These are phyloP conservation scores for Papilio polytes DNA, from an alignment of 1,140 invertebrate genomes.

Conservation along the genomic window DNA sequence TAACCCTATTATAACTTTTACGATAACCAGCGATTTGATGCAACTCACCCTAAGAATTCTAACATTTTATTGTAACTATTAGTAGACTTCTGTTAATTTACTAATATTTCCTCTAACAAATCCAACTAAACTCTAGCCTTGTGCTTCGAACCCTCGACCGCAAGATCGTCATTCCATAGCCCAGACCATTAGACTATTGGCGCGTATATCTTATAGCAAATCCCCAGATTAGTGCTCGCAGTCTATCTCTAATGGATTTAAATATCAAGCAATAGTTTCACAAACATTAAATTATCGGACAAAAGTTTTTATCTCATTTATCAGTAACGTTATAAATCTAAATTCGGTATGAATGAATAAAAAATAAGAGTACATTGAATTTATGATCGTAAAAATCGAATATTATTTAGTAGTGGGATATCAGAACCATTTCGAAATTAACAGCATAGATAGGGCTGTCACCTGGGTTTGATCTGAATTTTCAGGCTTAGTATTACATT, in stretches of 20 bases:
- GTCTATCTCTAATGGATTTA: not conserved
- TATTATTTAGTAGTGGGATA: not conserved
- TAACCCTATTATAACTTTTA: no score
- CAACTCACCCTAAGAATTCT: no score
- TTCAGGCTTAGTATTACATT: no score
- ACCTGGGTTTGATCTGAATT: not conserved
- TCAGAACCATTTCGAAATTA: not conserved
- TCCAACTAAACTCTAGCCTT: no score
- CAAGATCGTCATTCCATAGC: no score
- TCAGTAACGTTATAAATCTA: not conserved
- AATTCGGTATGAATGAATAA: not conserved
- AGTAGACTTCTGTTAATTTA: no score
- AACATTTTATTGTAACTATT: no score
- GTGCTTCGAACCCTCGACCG: no score
- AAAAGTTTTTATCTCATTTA: not conserved
- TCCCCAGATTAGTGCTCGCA: not conserved
- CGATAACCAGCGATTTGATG: no score
- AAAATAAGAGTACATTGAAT: not conserved
- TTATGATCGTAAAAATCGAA: not conserved
- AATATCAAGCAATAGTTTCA: not conserved
- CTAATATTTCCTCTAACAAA: no score
- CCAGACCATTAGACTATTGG: no score
- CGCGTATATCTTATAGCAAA: no score
- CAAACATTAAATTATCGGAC: not conserved
- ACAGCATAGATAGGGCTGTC: not conserved